Evolutionary conservation across 1,140 invertebrate species (phyloP), one percentile per base, ranked within the genome.

Genomic region (Glossosoma conforme): DNA sequence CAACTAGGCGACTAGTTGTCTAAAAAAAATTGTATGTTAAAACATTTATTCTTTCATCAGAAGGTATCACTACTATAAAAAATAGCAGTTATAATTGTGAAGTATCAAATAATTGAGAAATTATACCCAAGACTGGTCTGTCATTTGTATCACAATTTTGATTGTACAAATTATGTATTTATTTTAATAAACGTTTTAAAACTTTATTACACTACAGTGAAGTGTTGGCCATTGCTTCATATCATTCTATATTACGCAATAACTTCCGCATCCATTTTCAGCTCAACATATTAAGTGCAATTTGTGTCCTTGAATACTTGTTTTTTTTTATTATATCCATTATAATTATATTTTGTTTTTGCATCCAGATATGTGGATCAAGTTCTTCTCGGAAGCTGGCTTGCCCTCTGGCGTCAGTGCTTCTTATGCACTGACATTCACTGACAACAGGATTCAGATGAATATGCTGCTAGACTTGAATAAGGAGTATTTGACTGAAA

Each of bases 381-480:
- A 80, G 48, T 92, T 91, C 66, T 91, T 92, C 70, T 80, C 77
- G 8, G 80, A 83, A 38, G 84, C 87, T 49, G 86, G 87, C 3
- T 84, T 92, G 52, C 87, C 86, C 3, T 72, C 80, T 2, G 79
- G 80, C 24, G 81, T 84, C 41, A 79, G 84, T 11, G 84, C 84
- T 1, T 84, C 84, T 33, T 92, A 92, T 72, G 88, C 89, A 0
- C 72, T 88, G 19, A 83, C 81, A n/a, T 91, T 92, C 65, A 81
- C 80, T 2, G 86, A 90, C 58, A 89, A 92, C 66, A 75, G 88
- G 41, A 91, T 91, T 22, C 80, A 84, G 61, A 79, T 77, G 58
- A 83, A 89, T 60, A 91, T 91, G 89, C 63, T 92, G 17, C 63
- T 83, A 35, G 89, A 92, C 64, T 69, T 92, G 2, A 88, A 83